Percentiles rank a stretch among this genome's conserved stretches.
These are phyloP conservation scores for Zosterops lateralis DNA, from an alignment of 2,113 vertebrate genomes.

Conservation along the genomic window DNA sequence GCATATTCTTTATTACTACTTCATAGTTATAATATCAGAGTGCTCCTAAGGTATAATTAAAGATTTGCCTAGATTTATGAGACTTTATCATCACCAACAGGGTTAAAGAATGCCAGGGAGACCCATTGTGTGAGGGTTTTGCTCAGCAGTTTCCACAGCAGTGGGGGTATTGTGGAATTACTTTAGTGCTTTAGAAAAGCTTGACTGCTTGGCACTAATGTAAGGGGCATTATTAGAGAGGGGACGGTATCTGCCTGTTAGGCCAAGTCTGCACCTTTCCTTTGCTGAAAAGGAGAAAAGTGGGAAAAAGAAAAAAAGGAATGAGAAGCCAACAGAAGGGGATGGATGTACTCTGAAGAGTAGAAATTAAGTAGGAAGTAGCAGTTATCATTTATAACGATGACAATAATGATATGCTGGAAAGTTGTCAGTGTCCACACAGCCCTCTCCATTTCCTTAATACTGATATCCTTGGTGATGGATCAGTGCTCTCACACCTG, in stretches of 20 bases:
- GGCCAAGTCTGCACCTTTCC: neutral
- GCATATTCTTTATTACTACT: constrained; percentile 69
- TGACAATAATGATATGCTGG: neutral
- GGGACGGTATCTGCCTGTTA: neutral
- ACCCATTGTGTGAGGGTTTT: constrained; percentile 67
- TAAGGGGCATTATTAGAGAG: constrained; percentile 62
- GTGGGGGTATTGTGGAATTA: constrained; percentile 65
- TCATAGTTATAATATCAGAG: constrained; percentile 64
- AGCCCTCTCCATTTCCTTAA: neutral
- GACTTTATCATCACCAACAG: constrained; percentile 76
- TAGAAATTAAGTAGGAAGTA: neutral
- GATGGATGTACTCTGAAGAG: neutral
- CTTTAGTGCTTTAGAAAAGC: constrained; percentile 62
- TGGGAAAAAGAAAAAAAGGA: accelerated
- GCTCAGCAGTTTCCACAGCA: constrained; percentile 74
- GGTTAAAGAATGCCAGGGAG: constrained; percentile 73
- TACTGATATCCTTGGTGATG: neutral
- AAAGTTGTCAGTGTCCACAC: neutral
- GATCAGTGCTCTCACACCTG: neutral
- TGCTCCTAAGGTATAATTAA: constrained; percentile 73
- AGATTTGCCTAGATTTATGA: constrained; percentile 77
- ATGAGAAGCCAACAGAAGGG: neutral
- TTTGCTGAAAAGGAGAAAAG: neutral
- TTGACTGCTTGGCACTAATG: constrained; percentile 46
- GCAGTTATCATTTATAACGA: neutral